Conservation (phyloP, 2,888 invertebrate genomes). For the Adineta ricciae region DNA sequence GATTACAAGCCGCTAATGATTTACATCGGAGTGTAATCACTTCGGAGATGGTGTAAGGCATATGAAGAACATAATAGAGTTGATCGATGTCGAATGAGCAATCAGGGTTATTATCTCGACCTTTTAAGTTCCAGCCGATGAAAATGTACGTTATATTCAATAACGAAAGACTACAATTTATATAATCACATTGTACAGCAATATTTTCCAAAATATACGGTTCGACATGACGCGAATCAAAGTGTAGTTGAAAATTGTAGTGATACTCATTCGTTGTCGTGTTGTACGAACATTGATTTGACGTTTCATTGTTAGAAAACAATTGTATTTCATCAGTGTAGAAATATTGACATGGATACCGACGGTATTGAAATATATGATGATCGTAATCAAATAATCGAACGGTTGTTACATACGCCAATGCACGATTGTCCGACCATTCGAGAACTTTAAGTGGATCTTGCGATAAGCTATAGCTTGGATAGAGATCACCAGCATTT, state of each 20-base stretch:
- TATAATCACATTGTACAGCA: background rate
- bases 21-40: background rate
- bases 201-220: background rate
- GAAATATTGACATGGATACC: constrained; percentile 21
- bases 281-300: background rate
- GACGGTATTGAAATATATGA: constrained; percentile 18
- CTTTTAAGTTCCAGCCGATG: background rate
- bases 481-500: background rate
- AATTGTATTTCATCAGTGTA: constrained; percentile 17
- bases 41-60: background rate
- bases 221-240: constrained; percentile 21
- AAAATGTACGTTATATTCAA: background rate
- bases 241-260: background rate
- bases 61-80: background rate
- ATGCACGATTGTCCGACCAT: background rate
- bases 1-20: background rate
- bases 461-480: background rate
- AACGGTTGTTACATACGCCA: background rate
- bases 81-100: constrained; percentile 2
- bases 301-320: background rate
- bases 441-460: background rate
- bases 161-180: constrained; percentile 12
- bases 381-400: constrained; percentile 7
- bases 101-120: background rate
- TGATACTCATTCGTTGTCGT: background rate